These are phyloP conservation scores for Falco columbarius DNA, from an alignment of 2,797 vertebrate genomes.

Conservation along the genomic window DNA sequence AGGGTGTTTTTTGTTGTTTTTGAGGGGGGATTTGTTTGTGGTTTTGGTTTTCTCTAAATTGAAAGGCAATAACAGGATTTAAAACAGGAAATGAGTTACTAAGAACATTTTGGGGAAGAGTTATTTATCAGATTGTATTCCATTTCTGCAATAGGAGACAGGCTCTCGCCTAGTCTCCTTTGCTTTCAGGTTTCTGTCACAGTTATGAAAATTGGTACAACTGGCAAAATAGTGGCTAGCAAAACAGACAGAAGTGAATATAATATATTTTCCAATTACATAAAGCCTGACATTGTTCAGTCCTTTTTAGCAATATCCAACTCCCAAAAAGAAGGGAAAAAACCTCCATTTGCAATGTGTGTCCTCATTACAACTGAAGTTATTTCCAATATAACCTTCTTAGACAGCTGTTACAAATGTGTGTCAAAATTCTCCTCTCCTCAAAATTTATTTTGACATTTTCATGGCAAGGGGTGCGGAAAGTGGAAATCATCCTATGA, in stretches of 20 bases:
- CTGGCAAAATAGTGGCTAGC: not conserved
- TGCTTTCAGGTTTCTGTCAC: not conserved
- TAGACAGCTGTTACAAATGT: not conserved
- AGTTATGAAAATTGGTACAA: not conserved
- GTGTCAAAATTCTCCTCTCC: not conserved
- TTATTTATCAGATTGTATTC: not conserved
- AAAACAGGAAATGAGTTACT: not conserved
- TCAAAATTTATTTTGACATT: not conserved
- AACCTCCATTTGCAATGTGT: not conserved
- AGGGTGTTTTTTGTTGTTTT: not conserved
- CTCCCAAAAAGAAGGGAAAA: not conserved
- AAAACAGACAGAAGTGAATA: not conserved
- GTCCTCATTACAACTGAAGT: not conserved
- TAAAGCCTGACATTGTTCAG: not conserved
- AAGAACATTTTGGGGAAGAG: not conserved
- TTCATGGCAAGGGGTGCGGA: not conserved
- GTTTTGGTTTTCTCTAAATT: not conserved
- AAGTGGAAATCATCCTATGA: not conserved
- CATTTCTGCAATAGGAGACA: not conserved
- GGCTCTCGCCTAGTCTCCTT: not conserved
- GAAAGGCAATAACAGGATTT: not conserved
- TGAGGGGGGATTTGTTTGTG: rapidly evolving
- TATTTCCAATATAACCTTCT: not conserved
- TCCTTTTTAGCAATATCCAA: not conserved
- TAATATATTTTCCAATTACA: not conserved